These are phyloP conservation scores for Lampris incognitus DNA, from an alignment of 2,113 vertebrate genomes.

Conservation along the genomic window DNA sequence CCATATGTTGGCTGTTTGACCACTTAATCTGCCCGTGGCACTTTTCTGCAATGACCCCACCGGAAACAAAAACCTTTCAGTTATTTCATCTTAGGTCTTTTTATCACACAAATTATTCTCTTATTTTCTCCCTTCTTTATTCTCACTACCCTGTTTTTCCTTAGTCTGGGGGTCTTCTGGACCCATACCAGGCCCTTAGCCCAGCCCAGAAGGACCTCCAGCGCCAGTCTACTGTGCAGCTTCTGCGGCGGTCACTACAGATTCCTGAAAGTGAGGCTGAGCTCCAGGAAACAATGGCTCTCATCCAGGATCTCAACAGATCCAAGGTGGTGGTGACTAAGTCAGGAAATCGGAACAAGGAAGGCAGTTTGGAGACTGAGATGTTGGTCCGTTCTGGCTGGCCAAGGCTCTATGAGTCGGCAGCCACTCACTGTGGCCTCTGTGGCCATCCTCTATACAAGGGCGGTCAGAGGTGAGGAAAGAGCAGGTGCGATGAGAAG, in stretches of 20 bases:
- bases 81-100: too few relatives aligned
- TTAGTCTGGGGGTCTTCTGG: conserved; percentile 74
- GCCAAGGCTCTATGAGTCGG: conserved; percentile 93
- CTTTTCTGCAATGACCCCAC: too few relatives aligned
- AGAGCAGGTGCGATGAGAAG: not conserved
- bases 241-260: conserved; percentile 90
- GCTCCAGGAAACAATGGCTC: conserved; percentile 88
- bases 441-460: conserved; percentile 92
- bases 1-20: too few relatives aligned
- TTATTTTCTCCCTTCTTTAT: not conserved
- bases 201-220: conserved; percentile 88
- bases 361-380: conserved; percentile 48
- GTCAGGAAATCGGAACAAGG: conserved; percentile 65
- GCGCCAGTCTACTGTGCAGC: conserved; percentile 90
- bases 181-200: conserved; percentile 84
- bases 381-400: conserved; percentile 89
- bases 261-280: conserved; percentile 93
- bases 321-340: conserved; percentile 88
- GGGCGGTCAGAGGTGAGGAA: conserved; percentile 90
- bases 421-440: conserved; percentile 89
- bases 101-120: not conserved
- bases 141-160: not conserved
- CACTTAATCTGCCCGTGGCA: too few relatives aligned
- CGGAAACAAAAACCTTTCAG: too few relatives aligned
- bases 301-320: conserved; percentile 94